Conservation (phyloP, 2,888 invertebrate species). For the Liopterus haemorrhoidalis region DNA sequence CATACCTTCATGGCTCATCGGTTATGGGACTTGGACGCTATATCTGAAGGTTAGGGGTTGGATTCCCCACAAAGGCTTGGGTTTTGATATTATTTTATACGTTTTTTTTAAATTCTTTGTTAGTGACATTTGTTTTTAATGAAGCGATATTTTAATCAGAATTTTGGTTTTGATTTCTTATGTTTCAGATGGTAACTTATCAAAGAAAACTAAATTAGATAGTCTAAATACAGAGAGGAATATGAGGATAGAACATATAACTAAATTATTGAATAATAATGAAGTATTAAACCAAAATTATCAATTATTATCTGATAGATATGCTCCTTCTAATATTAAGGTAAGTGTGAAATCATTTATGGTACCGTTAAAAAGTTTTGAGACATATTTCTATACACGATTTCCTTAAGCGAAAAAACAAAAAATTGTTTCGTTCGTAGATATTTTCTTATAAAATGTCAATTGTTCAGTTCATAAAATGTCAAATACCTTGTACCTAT, state of each 20-base stretch:
- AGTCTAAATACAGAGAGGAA: constrained; percentile 56
- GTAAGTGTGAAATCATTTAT: constrained; percentile 43
- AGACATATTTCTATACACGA: no score
- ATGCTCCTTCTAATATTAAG: constrained; percentile 66
- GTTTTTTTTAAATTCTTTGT: constrained; percentile 11
- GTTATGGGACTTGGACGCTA: no score
- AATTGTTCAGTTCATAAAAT: no score
- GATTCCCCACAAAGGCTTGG: no score
- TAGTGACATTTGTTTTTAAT: constrained; percentile 17
- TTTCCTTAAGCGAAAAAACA: no score
- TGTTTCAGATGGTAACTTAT: constrained; percentile 59
- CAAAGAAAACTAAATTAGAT: constrained; percentile 56
- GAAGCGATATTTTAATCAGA: constrained; percentile 18
- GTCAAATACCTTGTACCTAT: no score
- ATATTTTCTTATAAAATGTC: no score
- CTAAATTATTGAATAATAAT: constrained; percentile 64
- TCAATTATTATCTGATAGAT: constrained; percentile 65
- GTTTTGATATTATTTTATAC: constrained; percentile 11
- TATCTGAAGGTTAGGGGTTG: no score
- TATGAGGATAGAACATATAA: constrained; percentile 60
- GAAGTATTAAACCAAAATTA: constrained; percentile 65
- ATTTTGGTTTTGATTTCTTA: constrained; percentile 30
- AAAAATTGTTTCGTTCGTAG: no score
- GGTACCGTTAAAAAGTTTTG: no score
- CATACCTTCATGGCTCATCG: no score